Conservation (phyloP, 2,113 vertebrate species). For the Tupaia chinensis region DNA sequence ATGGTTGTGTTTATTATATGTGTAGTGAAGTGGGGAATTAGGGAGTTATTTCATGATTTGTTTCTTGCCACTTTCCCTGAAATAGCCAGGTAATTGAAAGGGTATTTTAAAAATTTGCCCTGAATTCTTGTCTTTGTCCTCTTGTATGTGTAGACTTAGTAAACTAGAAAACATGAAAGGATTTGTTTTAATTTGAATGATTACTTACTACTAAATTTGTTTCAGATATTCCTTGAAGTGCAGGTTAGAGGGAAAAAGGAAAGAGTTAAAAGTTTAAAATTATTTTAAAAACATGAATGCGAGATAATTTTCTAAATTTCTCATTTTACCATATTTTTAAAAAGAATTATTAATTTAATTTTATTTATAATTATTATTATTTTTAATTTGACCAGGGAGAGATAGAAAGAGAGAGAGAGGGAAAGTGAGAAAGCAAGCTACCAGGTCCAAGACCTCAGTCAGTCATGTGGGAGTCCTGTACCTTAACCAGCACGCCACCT, state of each 20-base stretch:
- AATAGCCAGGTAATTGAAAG: constrained; percentile 54
- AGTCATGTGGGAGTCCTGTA: too few relatives aligned
- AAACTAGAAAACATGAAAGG: constrained; percentile 42
- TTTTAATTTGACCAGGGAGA: too few relatives aligned
- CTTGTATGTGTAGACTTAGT: constrained; percentile 5
- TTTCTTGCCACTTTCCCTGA: constrained; percentile 34
- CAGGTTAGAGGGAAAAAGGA: neutral
- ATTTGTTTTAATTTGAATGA: constrained; percentile 63
- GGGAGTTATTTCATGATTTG: constrained; percentile 60
- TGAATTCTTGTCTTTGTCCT: constrained; percentile 60
- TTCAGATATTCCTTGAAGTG: constrained; percentile 45
- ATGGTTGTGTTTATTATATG: constrained; percentile 60
- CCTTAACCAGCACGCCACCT: too few relatives aligned
- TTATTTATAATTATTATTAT: too few relatives aligned
- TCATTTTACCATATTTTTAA: constrained; percentile 15
- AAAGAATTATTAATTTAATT: too few relatives aligned
- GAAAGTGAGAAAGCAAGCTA: too few relatives aligned
- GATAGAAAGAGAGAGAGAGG: too few relatives aligned
- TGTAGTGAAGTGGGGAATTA: constrained; percentile 52
- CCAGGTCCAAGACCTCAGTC: too few relatives aligned
- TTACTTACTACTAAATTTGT: constrained; percentile 50
- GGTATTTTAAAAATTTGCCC: constrained; percentile 62
- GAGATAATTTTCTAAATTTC: constrained; percentile 48
- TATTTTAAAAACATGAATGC: constrained; percentile 30
- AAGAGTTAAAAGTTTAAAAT: constrained; percentile 57